Percentiles rank a stretch among this genome's conserved stretches.
Conservation (phyloP, 2,888 invertebrate species). For the Apodemia hepburni region DNA sequence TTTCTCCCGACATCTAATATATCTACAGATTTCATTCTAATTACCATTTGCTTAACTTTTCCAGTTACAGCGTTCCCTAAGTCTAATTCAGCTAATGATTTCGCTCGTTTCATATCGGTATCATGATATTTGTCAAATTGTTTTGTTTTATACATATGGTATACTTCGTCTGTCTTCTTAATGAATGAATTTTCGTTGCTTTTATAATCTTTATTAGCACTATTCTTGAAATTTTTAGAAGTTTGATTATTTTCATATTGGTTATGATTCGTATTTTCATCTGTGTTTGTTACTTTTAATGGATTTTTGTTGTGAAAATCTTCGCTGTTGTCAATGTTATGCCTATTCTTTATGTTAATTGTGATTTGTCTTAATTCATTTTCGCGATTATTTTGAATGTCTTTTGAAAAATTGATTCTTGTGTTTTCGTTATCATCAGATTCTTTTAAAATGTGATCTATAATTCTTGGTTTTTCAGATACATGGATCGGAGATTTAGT, state of each 20-base stretch:
- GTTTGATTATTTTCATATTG: neutral
- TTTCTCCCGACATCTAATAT: slow-evolving; percentile 37
- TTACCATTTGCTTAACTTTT: slow-evolving; percentile 48
- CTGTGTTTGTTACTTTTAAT: neutral
- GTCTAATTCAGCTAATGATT: slow-evolving; percentile 54
- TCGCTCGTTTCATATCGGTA: slow-evolving; percentile 35
- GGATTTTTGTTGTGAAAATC: neutral
- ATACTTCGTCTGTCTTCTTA: slow-evolving; percentile 19
- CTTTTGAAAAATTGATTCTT: neutral
- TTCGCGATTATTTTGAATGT: neutral
- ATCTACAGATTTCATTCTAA: slow-evolving; percentile 54
- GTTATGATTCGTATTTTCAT: neutral
- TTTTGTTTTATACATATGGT: slow-evolving; percentile 13
- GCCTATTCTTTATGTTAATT: neutral
- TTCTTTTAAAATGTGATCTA: slow-evolving; percentile 46
- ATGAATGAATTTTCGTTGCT: neutral
- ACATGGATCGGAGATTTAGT: slow-evolving; percentile 3
- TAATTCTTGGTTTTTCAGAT: slow-evolving; percentile 44
- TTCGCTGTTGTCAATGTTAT: neutral
- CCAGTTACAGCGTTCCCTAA: slow-evolving; percentile 50
- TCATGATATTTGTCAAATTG: slow-evolving; percentile 26
- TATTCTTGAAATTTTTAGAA: neutral
- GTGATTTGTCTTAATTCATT: neutral
- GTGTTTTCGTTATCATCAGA: neutral
- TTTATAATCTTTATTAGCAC: neutral